These are phyloP conservation scores for Hydrophis major DNA, from an alignment of 2,797 vertebrate genomes.

Conservation along the genomic window DNA sequence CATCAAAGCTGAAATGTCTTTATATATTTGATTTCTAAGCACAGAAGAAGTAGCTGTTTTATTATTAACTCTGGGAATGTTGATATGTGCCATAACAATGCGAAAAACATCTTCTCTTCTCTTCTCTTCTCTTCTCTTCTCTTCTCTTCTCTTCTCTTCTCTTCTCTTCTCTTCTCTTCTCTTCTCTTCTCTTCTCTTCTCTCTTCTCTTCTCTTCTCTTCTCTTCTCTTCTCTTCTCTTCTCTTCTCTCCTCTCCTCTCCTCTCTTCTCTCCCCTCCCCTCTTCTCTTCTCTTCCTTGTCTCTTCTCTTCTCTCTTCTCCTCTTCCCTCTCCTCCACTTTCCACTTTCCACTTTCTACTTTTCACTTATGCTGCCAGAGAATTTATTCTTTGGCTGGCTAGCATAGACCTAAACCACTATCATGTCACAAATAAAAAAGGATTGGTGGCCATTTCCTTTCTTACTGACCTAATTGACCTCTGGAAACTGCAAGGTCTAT, in stretches of 20 bases:
- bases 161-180: no score
- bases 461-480: conserved; percentile 28
- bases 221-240: not conserved
- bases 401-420: conserved; percentile 46
- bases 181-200: rapidly evolving
- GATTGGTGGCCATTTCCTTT: not conserved
- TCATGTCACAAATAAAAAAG: conserved; percentile 27
- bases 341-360: not conserved
- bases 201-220: no score
- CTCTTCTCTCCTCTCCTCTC: not conserved
- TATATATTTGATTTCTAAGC: conserved; percentile 77
- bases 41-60: conserved; percentile 69
- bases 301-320: no score
- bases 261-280: rapidly evolving
- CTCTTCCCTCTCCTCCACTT: not conserved
- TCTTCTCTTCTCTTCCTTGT: rapidly evolving
- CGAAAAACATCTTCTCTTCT: conserved; percentile 63
- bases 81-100: conserved; percentile 82
- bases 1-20: conserved; percentile 76
- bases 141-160: not conserved
- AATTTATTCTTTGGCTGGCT: conserved; percentile 59
- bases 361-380: conserved; percentile 19
- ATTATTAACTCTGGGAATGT: conserved; percentile 80
- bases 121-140: not conserved
- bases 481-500: not conserved